Evolutionary conservation across 2,113 vertebrate genomes (phyloP), one percentile per base, ranked within the genome.

Genomic region (Martes martes): DNA sequence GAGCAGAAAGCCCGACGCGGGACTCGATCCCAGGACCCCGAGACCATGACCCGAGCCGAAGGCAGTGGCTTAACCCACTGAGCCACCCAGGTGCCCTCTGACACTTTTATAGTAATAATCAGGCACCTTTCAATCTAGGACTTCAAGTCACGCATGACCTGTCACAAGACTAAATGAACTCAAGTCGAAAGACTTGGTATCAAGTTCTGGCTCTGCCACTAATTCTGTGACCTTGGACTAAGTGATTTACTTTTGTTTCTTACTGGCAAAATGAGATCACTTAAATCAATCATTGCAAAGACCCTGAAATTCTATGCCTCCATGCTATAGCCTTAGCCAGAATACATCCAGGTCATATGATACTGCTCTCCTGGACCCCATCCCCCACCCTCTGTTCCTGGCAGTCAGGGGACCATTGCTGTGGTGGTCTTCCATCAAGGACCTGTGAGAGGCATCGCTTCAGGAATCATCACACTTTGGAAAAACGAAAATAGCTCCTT

Each of bases 191-290:
- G n/a, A 28, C 4, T 28, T 95, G 45, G 23, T 8, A 71, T 55
- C 47, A 28, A 61, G 18, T 63, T 74, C 71, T 69, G 59, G 18
- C 52, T 84, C 28, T 18, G 50, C 59, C 45, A 47, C 47, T 55
- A 65, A 36, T 55, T 95, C 87, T 7, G 7, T 59, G 26, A 84
- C 26, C 71, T 91, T 88, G n/a, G 61, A 33, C 31, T 76, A 73
- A 59, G 18, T 89, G 33, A 65, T 85, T 80, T 73, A 69, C 42
- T 95, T 95, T n/a, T 45, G 31, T 55, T 93, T 95, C 90, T 96
- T 71, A 83, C 61, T 8, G 67, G 23, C 24, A 86, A 97, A 94
- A 89, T 78, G 42, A 61, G 80, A 79, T 13, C 23, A 14, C 21
- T 61, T 88, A 81, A 71, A 55, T 36, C 31, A 74, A 26, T 55